Percentiles rank a stretch among this genome's conserved stretches.
Conservation (phyloP, 2,113 vertebrate genomes). For the Xiphias gladius region DNA sequence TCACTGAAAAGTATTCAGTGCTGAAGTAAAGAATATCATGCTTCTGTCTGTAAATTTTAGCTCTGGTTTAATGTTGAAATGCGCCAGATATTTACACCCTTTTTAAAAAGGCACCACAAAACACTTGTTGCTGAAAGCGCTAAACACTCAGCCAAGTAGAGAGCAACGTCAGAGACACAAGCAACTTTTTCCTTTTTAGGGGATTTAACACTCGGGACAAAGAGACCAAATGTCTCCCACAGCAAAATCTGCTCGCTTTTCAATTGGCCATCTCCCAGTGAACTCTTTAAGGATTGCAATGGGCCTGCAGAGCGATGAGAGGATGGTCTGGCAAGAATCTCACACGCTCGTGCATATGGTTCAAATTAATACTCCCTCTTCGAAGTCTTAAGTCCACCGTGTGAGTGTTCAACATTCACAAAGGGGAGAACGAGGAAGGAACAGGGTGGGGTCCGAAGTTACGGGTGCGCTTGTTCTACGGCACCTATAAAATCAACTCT, state of each 20-base stretch:
- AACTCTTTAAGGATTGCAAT: conserved; percentile 40
- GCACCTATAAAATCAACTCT: conserved; percentile 15
- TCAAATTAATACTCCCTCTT: conserved; percentile 61
- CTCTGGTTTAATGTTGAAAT: neutral
- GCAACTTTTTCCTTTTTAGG: neutral
- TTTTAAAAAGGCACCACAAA: neutral
- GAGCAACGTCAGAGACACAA: conserved; percentile 4
- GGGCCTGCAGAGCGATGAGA: conserved; percentile 55
- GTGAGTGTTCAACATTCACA: conserved; percentile 23
- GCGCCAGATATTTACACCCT: neutral
- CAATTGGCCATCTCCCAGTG: conserved; percentile 36
- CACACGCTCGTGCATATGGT: conserved; percentile 66
- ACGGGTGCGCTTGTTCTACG: conserved; percentile 42
- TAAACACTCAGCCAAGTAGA: conserved; percentile 1
- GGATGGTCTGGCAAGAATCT: conserved; percentile 43
- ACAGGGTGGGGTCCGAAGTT: conserved; percentile 25
- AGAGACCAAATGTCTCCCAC: conserved; percentile 43
- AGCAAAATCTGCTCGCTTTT: conserved; percentile 14
- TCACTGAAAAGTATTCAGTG: neutral
- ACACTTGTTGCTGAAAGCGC: neutral
- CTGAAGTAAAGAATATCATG: neutral
- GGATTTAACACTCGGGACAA: conserved; percentile 37
- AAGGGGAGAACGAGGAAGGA: conserved; percentile 10
- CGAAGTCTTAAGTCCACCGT: conserved; percentile 54
- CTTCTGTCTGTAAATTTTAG: neutral